Evolutionary conservation across 35 echinoderm and acorn worm species (phyloP).

Genomic region (Patiria miniata): DNA sequence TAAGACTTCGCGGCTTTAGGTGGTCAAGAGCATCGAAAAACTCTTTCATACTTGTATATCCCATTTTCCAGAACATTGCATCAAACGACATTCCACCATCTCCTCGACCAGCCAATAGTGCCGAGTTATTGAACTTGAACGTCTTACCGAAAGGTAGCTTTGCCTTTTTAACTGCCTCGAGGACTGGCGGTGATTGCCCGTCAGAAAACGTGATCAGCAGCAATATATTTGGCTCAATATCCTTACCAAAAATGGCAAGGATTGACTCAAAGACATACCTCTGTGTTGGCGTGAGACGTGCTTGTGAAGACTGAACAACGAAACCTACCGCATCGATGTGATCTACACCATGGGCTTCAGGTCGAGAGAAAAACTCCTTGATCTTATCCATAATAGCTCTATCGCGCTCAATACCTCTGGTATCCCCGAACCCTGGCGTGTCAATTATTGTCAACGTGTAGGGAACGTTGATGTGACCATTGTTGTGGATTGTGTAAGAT

Average conservation of each 20-base stretch:
- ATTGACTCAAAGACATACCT: slow-evolving; percentile 65
- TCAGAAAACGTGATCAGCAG: slow-evolving; percentile 65
- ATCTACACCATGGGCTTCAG: slow-evolving; percentile 19
- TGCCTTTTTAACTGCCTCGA: slow-evolving; percentile 56
- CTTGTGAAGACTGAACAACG: slow-evolving; percentile 48
- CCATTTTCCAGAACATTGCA: slow-evolving; percentile 71
- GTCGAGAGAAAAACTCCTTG: slow-evolving; percentile 16
- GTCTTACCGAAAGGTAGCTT: slow-evolving; percentile 26
- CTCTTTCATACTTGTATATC: not conserved
- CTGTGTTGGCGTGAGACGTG: slow-evolving; percentile 56
- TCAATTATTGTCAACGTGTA: slow-evolving; percentile 65
- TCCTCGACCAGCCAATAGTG: slow-evolving; percentile 31
- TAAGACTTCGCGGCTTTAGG: slow-evolving; percentile 15
- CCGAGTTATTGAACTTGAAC: slow-evolving; percentile 78
- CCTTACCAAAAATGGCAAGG: slow-evolving; percentile 56
- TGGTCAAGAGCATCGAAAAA: slow-evolving; percentile 24
- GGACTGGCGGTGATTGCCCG: slow-evolving; percentile 51
- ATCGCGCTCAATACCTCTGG: slow-evolving; percentile 31
- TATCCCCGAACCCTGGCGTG: slow-evolving; percentile 61
- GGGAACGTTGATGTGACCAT: slow-evolving; percentile 13
- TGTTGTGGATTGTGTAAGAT: slow-evolving; percentile 57
- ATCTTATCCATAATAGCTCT: slow-evolving; percentile 32
- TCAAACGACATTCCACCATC: slow-evolving; percentile 21
- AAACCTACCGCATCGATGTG: slow-evolving; percentile 68
- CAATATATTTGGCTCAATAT: slow-evolving; percentile 62